Percentiles rank a stretch among this genome's conserved stretches.
phyloP scores from a whole-genome alignment of 2,888 invertebrate genomes.

The Ceraclea dissimilis region DNA sequence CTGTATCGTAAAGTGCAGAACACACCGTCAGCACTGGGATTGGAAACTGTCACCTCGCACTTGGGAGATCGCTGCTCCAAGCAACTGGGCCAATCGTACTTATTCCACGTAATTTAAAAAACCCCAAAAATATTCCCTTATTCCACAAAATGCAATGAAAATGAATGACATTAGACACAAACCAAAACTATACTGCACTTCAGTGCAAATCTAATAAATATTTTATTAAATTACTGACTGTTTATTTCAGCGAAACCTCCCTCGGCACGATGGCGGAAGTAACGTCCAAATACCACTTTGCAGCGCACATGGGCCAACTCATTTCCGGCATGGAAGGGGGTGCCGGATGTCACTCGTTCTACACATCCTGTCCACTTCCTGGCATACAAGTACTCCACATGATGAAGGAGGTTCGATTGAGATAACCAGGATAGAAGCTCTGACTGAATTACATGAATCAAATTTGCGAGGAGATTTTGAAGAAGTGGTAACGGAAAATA shows the following conservation, averaged over 20 bases:
- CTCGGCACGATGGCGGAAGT: slow-evolving; percentile 55
- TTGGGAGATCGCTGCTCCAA: no score
- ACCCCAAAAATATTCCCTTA: no score
- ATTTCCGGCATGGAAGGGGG: slow-evolving; percentile 58
- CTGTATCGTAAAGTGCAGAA: no score
- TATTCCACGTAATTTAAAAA: no score
- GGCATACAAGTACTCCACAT: slow-evolving; percentile 54
- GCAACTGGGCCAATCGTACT: no score
- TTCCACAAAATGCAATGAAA: no score
- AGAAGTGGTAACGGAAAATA: no score
- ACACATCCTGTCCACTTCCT: slow-evolving; percentile 56
- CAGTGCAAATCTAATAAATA: no score
- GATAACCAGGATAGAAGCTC: slow-evolving; percentile 2
- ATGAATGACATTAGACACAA: no score
- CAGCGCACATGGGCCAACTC: slow-evolving; percentile 62
- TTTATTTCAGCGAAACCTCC: slow-evolving; percentile 49
- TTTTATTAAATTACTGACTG: background rate
- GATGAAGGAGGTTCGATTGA: slow-evolving; percentile 43
- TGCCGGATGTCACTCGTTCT: slow-evolving; percentile 60
- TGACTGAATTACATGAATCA: background rate
- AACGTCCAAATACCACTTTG: slow-evolving; percentile 57
- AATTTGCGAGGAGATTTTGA: background rate
- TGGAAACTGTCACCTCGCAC: no score
- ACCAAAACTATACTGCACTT: no score
- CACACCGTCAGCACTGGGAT: no score